Evolutionary conservation across 35 echinoderm and acorn worm species (phyloP), one percentile per base, ranked within the genome.

Genomic region (Amphiura filiformis): DNA sequence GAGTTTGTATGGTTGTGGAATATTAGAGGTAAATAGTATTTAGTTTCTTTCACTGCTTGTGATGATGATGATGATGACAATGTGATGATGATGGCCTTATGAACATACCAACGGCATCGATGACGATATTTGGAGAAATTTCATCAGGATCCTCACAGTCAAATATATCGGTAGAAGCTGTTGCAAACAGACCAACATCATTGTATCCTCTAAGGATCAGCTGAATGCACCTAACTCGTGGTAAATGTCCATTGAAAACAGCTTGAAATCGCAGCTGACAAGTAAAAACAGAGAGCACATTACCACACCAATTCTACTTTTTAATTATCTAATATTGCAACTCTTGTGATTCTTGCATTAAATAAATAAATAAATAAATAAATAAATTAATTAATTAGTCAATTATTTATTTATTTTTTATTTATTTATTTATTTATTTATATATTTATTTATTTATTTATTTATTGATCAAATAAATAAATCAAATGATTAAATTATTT

Each of bases 161-260:
- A 57, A 75, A 81, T 31, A 82, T 31, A 20, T 89, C 80, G 13
- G 34, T 64, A 22, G 28, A 82, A 0, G 56, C 57, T 32, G 80
- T 89, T 49, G 88, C 34, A 41, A 56, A 89, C 32, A 89, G 39
- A 0, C 79, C 88, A 75, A 52, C 80, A 39, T 89, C 76, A 64
- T 83, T 89, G 37, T 82, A 89, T 42, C 88, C 88, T 44, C 88
- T 36, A 0, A 90, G 17, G 33, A 38, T 15, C 0, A 90, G 14
- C 34, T 76, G 33, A 33, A 78, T 37, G 47, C 88, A 90, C 26
- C 34, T 23, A 34, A 32, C 32, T 20, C 36, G 83, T 34, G 56
- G 47, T 56, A 85, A 64, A 18, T 56, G 22, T 61, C 83, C 57
- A 14, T 37, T 36, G 1, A 65, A 85, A 14, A 61, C 56, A 13